A percentile compares a stretch with the other conserved stretches of the same genome.
phyloP scores from a whole-genome alignment of 1,140 invertebrate genomes.

The Leptopilina clavipes region DNA sequence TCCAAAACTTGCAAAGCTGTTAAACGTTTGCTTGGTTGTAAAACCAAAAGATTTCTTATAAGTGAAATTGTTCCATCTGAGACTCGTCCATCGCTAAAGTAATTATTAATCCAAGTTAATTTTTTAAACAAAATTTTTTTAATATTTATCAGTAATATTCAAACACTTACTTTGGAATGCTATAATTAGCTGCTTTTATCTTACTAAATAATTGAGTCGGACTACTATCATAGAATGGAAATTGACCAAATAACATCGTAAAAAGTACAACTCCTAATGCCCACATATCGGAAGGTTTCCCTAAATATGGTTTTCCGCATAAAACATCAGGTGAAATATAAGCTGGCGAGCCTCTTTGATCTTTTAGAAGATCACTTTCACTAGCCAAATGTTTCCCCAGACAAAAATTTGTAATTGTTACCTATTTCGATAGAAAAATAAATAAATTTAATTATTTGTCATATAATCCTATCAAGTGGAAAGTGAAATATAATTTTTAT shows the following conservation, averaged over 20 bases:
- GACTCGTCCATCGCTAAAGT: conserved; percentile 77
- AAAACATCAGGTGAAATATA: conserved; percentile 91
- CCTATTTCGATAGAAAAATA: conserved; percentile 61
- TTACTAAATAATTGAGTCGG: conserved; percentile 87
- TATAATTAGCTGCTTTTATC: conserved; percentile 82
- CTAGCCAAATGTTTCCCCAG: conserved; percentile 86
- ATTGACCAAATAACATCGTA: conserved; percentile 91
- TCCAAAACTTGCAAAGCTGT: conserved; percentile 79
- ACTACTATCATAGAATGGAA: conserved; percentile 88
- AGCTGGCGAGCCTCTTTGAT: conserved; percentile 89
- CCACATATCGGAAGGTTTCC: conserved; percentile 92
- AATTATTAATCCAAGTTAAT: conserved; percentile 19
- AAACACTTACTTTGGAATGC: conserved; percentile 78
- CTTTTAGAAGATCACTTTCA: conserved; percentile 83
- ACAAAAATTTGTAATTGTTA: conserved; percentile 89
- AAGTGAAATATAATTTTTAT: no score
- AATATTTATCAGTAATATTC: conserved; percentile 30
- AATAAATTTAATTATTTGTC: no score
- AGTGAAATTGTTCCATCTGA: conserved; percentile 76
- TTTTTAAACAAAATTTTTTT: neutral
- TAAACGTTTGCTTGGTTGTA: conserved; percentile 77
- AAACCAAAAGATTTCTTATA: conserved; percentile 77
- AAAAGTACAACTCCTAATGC: conserved; percentile 88
- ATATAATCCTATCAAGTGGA: no score
- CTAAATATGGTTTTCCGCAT: conserved; percentile 83